These are phyloP conservation scores for Abramis brama DNA, from an alignment of 2,113 vertebrate species.

Conservation along the genomic window DNA sequence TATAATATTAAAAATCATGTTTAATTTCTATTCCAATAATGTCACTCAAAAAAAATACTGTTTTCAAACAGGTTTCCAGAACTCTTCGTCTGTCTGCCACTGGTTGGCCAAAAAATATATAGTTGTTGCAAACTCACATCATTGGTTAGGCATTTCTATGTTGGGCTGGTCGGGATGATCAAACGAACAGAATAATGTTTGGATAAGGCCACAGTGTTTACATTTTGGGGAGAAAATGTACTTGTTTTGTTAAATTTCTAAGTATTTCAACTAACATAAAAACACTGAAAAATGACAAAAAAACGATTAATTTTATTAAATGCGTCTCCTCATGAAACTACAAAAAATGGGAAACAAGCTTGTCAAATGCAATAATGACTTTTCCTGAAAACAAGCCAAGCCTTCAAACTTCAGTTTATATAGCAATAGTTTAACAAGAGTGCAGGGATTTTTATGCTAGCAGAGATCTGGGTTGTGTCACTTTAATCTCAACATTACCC, in stretches of 20 bases:
- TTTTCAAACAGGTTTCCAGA: neutral
- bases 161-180: too few species aligned
- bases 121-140: neutral
- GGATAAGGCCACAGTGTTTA: too few species aligned
- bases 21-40: neutral
- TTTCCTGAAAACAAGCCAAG: neutral
- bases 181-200: too few species aligned
- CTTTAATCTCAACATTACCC: slow-evolving; percentile 58
- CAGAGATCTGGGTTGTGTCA: slow-evolving; percentile 66
- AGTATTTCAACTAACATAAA: neutral
- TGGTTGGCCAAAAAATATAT: neutral
- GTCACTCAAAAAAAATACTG: neutral
- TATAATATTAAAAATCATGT: neutral
- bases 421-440: slow-evolving; percentile 2
- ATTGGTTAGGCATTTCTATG: neutral
- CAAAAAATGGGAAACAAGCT: neutral
- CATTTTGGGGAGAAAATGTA: too few species aligned
- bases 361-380: neutral
- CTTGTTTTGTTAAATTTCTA: too few species aligned
- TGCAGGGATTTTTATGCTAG: slow-evolving; percentile 54
- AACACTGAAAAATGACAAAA: neutral
- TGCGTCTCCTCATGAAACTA: neutral
- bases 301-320: neutral
- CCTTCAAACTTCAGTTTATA: slow-evolving; percentile 8
- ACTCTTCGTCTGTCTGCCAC: neutral